Base-by-base conservation (phyloP, 2,888 invertebrate genomes). In the Drosophila koepferae region DNA sequence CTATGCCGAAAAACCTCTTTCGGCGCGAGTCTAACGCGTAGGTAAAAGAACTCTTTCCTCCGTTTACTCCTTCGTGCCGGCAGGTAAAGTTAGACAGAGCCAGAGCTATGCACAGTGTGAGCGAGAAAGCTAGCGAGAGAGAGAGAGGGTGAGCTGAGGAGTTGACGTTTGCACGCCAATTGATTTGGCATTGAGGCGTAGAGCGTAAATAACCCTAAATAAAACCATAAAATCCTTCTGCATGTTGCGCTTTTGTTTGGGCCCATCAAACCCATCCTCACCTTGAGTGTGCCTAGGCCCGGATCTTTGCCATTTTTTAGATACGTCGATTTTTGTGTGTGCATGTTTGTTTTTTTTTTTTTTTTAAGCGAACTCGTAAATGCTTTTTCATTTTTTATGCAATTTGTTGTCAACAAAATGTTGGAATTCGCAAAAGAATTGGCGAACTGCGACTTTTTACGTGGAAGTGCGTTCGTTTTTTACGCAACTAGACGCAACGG, bases 161-260 rank as follows among this genome's bases (percentile, higher is more conserved):
- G 71, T 80, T 87, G 90, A 89, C 86, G 88, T 84, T 86, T 85
- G 80, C 74, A 82, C 80, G 86, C 77, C 87, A 86, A 89, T 85
- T 83, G 83, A 87, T 87, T 90, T 87, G 87, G 78, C 87, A 87
- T 87, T 87, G 87, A 87, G 77, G 63, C 72, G 53, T 54, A 63
- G 66, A 73, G 74, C 66, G 74, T 71, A 82, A 89, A 86, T 91
- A 91, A 91, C 91, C 91, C 91, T 91, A 83, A 91, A 91, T 91
- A 91, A 91, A 91, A 91, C 91, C 91, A 91, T 91, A 91, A 91
- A 91, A 91, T 91, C 91, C 91, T 91, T 91, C 91, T 86, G 86
- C 86, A 89, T 85, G 86, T 88, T 87, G 86, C 74, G 82, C 82
- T 66, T 82, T 74, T 77, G 79, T 80, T 43, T 59, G 18, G 34